These are phyloP conservation scores for Steinernema scapterisci DNA, from an alignment of 2,888 invertebrate genomes.

Conservation along the genomic window DNA sequence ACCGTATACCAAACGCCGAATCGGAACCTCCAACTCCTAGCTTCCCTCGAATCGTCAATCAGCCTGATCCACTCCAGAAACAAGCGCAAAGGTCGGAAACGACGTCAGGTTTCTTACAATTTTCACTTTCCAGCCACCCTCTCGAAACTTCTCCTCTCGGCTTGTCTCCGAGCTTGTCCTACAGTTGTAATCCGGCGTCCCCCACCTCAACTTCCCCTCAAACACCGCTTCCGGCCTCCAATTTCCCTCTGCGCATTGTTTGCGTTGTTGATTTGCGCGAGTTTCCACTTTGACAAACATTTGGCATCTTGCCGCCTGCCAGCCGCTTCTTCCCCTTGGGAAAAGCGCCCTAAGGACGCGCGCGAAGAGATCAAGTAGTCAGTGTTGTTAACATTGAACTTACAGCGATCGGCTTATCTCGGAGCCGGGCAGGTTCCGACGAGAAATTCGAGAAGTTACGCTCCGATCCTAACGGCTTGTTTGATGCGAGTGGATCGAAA, in stretches of 20 bases:
- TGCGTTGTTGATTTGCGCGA: constrained; percentile 31
- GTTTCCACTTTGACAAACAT: constrained; percentile 14
- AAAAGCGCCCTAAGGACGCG: neutral
- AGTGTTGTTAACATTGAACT: neutral
- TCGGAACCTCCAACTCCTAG: no score
- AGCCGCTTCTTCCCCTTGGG: neutral
- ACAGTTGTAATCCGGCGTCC: constrained; percentile 9
- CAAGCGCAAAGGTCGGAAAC: no score
- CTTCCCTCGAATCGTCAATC: no score
- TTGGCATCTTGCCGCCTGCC: constrained; percentile 4
- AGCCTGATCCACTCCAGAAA: no score
- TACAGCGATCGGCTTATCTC: neutral
- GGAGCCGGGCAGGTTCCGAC: no score
- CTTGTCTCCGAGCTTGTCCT: neutral
- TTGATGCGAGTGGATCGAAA: no score
- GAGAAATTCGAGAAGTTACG: no score
- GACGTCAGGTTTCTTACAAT: no score
- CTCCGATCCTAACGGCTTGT: no score
- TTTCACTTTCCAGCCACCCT: no score
- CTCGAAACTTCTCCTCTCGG: no score
- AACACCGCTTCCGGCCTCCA: neutral
- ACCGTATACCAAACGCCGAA: no score
- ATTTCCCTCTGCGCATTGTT: constrained; percentile 16
- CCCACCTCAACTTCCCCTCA: neutral
- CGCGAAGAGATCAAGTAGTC: constrained; percentile 13